These are phyloP conservation scores for Patella ulyssiponensis DNA, from an alignment of 2,888 invertebrate genomes.

Conservation along the genomic window DNA sequence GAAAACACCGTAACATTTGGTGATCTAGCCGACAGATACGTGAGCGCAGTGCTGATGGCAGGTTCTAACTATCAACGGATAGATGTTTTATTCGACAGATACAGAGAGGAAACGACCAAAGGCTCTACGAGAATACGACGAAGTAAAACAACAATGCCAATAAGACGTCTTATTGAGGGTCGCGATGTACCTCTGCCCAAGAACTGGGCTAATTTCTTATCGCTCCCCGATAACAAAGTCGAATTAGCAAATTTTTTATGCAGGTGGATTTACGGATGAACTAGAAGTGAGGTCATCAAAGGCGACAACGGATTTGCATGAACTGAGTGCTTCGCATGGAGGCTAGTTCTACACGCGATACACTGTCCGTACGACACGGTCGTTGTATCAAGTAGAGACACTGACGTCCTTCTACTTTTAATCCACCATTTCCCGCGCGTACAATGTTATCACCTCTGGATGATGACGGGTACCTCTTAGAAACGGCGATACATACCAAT, in stretches of 20 bases:
- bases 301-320: not conserved
- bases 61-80: not conserved
- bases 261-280: conserved; percentile 1
- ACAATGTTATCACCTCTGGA: too few relatives aligned
- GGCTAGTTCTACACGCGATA: too few relatives aligned
- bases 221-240: not conserved
- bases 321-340: not conserved
- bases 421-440: too few relatives aligned
- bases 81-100: not conserved
- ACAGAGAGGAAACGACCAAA: not conserved
- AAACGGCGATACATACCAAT: too few relatives aligned
- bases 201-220: not conserved
- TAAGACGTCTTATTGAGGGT: not conserved
- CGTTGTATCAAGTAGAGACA: too few relatives aligned
- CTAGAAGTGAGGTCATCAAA: not conserved
- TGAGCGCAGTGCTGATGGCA: not conserved
- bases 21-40: not conserved
- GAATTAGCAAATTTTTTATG: not conserved
- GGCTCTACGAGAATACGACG: not conserved
- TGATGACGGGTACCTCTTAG: too few relatives aligned
- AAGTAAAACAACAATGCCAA: not conserved
- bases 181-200: not conserved
- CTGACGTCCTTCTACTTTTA: too few relatives aligned
- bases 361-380: too few relatives aligned
- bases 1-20: not conserved